These are phyloP conservation scores for Megalopta genalis DNA, from an alignment of 1,140 invertebrate genomes.

Conservation along the genomic window DNA sequence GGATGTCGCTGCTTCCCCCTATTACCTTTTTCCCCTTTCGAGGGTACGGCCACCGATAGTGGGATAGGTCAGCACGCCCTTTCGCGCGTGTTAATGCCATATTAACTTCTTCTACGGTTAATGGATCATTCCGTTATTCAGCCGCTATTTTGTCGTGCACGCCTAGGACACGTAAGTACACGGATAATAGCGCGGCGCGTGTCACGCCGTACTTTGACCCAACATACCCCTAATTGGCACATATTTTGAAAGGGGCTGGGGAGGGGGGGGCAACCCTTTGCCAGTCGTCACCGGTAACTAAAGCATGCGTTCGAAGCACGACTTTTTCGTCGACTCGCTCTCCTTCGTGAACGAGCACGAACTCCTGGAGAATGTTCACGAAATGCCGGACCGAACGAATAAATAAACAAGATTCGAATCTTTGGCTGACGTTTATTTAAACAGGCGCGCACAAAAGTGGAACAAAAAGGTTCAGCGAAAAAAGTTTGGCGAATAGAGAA, in stretches of 20 bases:
- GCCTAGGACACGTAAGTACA: slow-evolving; percentile 27
- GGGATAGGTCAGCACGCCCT: slow-evolving; percentile 69
- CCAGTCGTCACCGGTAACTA: slow-evolving; percentile 3
- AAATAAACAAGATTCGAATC: no score
- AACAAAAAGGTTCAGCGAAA: no score
- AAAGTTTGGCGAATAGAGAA: no score
- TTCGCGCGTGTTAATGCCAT: slow-evolving; percentile 62
- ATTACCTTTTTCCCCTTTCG: slow-evolving; percentile 57
- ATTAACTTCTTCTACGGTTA: slow-evolving; percentile 61
- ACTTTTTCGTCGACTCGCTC: neutral
- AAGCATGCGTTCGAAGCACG: neutral
- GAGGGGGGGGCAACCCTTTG: neutral
- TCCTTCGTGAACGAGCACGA: neutral
- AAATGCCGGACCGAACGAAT: no score
- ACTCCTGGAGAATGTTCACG: neutral
- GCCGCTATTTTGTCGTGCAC: slow-evolving; percentile 46
- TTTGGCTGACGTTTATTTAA: no score
- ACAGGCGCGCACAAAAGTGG: no score
- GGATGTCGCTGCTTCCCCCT: slow-evolving; percentile 36
- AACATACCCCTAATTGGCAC: slow-evolving; percentile 32
- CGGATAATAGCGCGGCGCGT: slow-evolving; percentile 17
- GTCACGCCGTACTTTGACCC: slow-evolving; percentile 15
- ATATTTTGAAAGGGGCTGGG: slow-evolving; percentile 18
- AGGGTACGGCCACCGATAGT: slow-evolving; percentile 44
- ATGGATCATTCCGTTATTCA: slow-evolving; percentile 64